Evolutionary conservation across 2,888 invertebrate genomes (phyloP).

Genomic region (Phengaris alcon): DNA sequence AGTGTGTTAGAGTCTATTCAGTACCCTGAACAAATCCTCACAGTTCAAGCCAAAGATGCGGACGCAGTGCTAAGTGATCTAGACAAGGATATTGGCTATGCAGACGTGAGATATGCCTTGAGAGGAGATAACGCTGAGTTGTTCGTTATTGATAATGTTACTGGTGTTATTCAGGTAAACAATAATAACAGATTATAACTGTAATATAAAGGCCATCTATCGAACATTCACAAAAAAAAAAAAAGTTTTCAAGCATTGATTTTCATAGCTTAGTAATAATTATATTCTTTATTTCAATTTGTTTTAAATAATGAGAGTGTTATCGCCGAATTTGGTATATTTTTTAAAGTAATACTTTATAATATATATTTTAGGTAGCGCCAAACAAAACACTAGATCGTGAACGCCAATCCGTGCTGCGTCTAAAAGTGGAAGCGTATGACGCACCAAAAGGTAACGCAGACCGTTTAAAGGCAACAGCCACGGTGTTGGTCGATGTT

Average conservation of each 20-base stretch:
- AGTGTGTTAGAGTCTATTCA: conserved; percentile 84
- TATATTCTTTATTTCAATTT: too few relatives aligned
- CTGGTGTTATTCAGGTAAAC: conserved; percentile 82
- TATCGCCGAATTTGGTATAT: too few relatives aligned
- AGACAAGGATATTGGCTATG: conserved; percentile 81
- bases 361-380: conserved; percentile 63
- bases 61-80: conserved; percentile 81
- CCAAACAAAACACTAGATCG: conserved; percentile 84
- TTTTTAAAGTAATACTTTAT: too few relatives aligned
- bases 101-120: conserved; percentile 84
- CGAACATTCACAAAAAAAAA: too few relatives aligned
- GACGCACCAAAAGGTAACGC: conserved; percentile 86
- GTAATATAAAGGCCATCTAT: too few relatives aligned
- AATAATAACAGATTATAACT: too few relatives aligned
- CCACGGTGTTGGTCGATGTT: conserved; percentile 83
- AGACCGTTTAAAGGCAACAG: conserved; percentile 82
- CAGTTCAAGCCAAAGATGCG: conserved; percentile 84
- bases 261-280: too few relatives aligned
- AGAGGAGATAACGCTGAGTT: conserved; percentile 86
- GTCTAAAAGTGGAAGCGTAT: conserved; percentile 84
- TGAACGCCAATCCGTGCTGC: conserved; percentile 84
- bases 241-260: too few relatives aligned
- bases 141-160: conserved; percentile 84
- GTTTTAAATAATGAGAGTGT: too few relatives aligned
- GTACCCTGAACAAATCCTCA: conserved; percentile 82